These are phyloP conservation scores for Periophthalmus magnuspinnatus DNA, from an alignment of 2,797 vertebrate species.

Conservation along the genomic window DNA sequence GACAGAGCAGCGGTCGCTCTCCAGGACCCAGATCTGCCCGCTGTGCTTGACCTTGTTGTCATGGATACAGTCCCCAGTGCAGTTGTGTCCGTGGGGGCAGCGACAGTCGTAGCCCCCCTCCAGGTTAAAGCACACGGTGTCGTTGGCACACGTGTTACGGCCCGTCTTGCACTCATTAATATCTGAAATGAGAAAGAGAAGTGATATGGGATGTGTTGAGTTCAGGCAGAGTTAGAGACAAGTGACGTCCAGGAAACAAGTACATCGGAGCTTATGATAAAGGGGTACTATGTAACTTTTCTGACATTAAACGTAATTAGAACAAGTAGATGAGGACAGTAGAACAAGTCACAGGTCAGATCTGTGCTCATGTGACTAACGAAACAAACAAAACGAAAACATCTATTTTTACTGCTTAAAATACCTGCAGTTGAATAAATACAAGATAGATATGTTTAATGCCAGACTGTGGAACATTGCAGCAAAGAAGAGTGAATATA, in stretches of 20 bases:
- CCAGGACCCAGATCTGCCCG: constrained; percentile 97
- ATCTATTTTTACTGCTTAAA: no score
- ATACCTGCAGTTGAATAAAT: no score
- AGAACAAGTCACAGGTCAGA: no score
- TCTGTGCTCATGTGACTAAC: no score
- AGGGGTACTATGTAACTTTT: background rate
- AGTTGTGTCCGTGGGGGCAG: constrained; percentile 96
- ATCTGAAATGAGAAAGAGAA: constrained; percentile 74
- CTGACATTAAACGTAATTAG: no score
- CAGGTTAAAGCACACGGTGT: constrained; percentile 97
- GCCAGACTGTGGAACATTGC: no score
- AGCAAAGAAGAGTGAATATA: no score
- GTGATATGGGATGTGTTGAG: background rate
- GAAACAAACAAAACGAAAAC: no score
- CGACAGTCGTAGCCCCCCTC: constrained; percentile 96
- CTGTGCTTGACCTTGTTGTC: constrained; percentile 94
- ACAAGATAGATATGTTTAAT: no score
- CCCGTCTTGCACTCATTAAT: constrained; percentile 95
- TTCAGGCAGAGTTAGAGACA: background rate
- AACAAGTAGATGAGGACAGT: no score
- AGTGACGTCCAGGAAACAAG: background rate
- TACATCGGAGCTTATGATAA: background rate
- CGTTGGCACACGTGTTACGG: constrained; percentile 94
- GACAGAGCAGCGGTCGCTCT: constrained; percentile 94
- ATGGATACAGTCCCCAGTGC: constrained; percentile 94